Conservation (phyloP, 2,888 invertebrate genomes). For the Globia sparganii region DNA sequence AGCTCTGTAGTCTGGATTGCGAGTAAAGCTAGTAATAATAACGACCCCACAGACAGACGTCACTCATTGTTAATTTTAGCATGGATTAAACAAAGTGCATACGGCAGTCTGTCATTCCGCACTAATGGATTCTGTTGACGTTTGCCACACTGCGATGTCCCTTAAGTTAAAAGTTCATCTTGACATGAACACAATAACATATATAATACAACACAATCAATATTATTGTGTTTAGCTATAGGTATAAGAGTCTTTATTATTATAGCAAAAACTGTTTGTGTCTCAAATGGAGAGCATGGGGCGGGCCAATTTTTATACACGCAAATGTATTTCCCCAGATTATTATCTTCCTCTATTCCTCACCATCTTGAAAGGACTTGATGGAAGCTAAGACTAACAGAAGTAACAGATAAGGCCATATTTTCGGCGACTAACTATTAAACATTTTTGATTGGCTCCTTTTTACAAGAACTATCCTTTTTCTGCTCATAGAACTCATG, state of each 20-base stretch:
- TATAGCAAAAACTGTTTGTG: no score
- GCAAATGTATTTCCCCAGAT: not conserved
- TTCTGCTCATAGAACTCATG: not conserved
- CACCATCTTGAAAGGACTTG: not conserved
- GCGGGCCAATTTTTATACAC: no score
- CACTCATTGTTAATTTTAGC: conserved; percentile 26
- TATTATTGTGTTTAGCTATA: no score
- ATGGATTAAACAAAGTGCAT: conserved; percentile 20
- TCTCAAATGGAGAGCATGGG: no score
- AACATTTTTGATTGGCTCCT: not conserved
- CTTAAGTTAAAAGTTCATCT: no score
- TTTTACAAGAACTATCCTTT: not conserved
- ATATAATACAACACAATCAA: no score
- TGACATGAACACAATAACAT: no score
- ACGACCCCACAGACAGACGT: not conserved
- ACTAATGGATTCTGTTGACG: conserved; percentile 21
- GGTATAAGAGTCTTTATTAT: no score
- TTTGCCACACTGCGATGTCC: conserved; percentile 12
- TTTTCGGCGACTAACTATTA: not conserved
- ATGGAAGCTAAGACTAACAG: no score
- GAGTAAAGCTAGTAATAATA: not conserved
- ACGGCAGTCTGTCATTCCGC: conserved; percentile 7
- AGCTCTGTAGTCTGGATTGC: not conserved
- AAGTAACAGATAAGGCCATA: not conserved
- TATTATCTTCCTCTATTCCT: not conserved